Evolutionary conservation across 2,797 vertebrate genomes (phyloP), one percentile per base, ranked within the genome.

Genomic region (Falco rusticolus): DNA sequence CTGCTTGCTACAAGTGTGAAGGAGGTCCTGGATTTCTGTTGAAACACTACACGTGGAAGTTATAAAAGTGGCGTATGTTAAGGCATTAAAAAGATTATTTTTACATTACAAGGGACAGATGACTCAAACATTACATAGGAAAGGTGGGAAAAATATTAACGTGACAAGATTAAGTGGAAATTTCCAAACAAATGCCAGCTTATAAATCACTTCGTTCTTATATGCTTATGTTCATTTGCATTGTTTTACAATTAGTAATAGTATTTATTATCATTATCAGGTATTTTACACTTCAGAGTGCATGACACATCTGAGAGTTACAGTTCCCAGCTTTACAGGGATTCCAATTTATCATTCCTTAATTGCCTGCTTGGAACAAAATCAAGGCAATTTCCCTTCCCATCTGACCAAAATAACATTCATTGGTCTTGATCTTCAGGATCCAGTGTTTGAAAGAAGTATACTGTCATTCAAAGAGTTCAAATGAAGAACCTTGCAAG

Each of bases 291-390:
- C 94, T 97, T 97, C 93, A 84, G 90, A 94, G 77, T 97, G 84
- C 80, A 76, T 88, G 84, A 91, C 81, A 95, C 76, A 21, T 82
- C 68, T 90, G 80, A 97, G 93, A 97, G 77, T 95, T 97, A 97
- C 60, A 47, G 56, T 79, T 96, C 97, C 94, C 68, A 70, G 51
- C 47, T 96, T 97, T 76, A 89, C 76, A 76, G 74, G 61, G 69
- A 96, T 97, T 96, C 94, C 84, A 97, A 97, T 98, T 96, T 93
- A 97, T 98, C 96, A 98, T 96, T 53, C 87, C 91, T 96, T 98
- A 98, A 98, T 98, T 98, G 94, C 81, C 86, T 96, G 71, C 85
- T 97, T 97, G 97, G 97, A 98, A 96, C 84, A 97, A 97, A 97
- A 95, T 97, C 97, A 98, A 98, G 43, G 87, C 87, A 93, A 97